phyloP scores from a whole-genome alignment of 2,888 invertebrate genomes.

The Agriotes lineatus region DNA sequence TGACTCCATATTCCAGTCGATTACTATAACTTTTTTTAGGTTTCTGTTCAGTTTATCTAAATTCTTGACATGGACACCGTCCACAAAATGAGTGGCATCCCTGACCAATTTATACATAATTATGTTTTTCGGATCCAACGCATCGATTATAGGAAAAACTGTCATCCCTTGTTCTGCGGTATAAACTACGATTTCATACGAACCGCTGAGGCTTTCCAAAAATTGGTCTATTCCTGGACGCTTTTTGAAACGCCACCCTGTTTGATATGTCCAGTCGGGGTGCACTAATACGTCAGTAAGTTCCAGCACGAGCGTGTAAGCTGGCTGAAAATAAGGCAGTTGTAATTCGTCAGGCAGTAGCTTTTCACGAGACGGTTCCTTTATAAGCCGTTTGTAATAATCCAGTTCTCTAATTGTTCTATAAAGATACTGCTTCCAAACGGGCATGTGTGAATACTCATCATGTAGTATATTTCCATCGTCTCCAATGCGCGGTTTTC shows the following conservation, averaged over 20 bases:
- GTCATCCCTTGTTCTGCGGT: constrained; percentile 97
- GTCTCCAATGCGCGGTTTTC: constrained; percentile 78
- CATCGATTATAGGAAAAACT: constrained; percentile 93
- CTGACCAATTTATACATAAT: constrained; percentile 93
- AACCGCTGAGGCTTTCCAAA: constrained; percentile 73
- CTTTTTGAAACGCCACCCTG: constrained; percentile 99
- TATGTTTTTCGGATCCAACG: constrained; percentile 89
- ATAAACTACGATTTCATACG: constrained; percentile 96
- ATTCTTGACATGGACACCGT: constrained; percentile 96
- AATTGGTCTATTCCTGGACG: constrained; percentile 96
- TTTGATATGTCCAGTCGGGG: constrained; percentile 98
- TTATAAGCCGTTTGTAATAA: constrained; percentile 73
- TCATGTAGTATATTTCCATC: constrained; percentile 80
- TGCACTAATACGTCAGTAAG: constrained; percentile 96
- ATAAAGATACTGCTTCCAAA: constrained; percentile 77
- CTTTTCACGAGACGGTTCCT: constrained; percentile 95
- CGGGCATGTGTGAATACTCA: constrained; percentile 78
- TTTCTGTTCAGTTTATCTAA: constrained; percentile 87
- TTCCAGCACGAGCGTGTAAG: constrained; percentile 95
- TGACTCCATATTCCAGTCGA: constrained; percentile 93
- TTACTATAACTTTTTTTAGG: constrained; percentile 88
- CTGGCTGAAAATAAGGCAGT: constrained; percentile 93
- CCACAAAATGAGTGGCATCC: constrained; percentile 95
- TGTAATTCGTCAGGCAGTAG: constrained; percentile 92
- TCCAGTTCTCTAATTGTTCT: constrained; percentile 68